phyloP scores from a whole-genome alignment of 1,140 invertebrate genomes.

The Pemphigus obesinymphae region DNA sequence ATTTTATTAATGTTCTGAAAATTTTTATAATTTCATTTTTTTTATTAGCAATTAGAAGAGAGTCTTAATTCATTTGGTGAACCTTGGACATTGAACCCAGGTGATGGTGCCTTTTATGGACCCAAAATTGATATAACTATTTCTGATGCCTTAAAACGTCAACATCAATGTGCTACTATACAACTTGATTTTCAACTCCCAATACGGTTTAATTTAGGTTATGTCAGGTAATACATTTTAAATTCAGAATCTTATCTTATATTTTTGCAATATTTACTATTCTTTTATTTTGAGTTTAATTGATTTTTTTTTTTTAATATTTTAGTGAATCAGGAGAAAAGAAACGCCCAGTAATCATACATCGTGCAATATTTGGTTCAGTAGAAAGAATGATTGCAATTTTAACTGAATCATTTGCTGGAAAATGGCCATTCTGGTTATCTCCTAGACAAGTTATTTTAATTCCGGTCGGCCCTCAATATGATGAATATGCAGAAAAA shows the following conservation, averaged over 20 bases:
- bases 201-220: conserved; percentile 80
- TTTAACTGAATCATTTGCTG: conserved; percentile 91
- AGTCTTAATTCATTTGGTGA: conserved; percentile 81
- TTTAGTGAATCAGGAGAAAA: conserved; percentile 80
- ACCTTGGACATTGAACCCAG: conserved; percentile 83
- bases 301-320: conserved; percentile 45
- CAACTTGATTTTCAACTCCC: conserved; percentile 98
- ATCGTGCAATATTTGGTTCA: conserved; percentile 93
- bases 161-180: conserved; percentile 95
- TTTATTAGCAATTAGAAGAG: conserved; percentile 66
- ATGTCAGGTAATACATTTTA: conserved; percentile 60
- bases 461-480: conserved; percentile 77
- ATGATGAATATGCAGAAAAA: conserved; percentile 80
- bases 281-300: neutral
- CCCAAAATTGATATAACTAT: conserved; percentile 99
- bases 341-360: conserved; percentile 93
- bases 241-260: neutral
- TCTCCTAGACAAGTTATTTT: conserved; percentile 91
- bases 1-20: too few species aligned
- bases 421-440: conserved; percentile 99
- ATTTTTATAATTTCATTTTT: too few species aligned
- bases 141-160: conserved; percentile 81
- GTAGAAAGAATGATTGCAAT: conserved; percentile 98
- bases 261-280: neutral
- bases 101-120: conserved; percentile 98